These are phyloP conservation scores for Fratercula arctica DNA, from an alignment of 2,797 vertebrate genomes.

Conservation along the genomic window DNA sequence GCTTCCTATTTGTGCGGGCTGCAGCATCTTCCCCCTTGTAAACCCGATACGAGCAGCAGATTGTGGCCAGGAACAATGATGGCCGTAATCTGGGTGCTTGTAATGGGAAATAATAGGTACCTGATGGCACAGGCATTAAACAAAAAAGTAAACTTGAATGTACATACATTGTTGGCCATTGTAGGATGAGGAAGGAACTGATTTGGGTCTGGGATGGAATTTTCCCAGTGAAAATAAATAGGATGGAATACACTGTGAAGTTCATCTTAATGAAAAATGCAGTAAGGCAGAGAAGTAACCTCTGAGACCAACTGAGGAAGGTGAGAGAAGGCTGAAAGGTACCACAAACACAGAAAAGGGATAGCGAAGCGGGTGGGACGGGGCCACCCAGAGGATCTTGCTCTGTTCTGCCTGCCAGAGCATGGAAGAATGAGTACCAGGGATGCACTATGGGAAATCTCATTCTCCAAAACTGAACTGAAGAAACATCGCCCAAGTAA, in stretches of 20 bases:
- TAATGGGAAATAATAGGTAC: background rate
- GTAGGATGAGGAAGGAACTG: background rate
- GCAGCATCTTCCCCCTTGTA: background rate
- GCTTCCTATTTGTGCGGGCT: background rate
- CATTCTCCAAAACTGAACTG: background rate
- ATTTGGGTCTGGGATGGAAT: background rate
- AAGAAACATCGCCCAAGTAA: background rate
- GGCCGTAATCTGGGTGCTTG: background rate
- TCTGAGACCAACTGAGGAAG: background rate
- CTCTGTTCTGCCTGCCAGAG: background rate
- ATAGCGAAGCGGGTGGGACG: background rate
- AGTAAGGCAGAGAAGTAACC: background rate
- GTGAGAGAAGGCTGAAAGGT: background rate
- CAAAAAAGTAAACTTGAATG: background rate
- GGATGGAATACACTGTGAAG: background rate
- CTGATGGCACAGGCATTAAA: background rate
- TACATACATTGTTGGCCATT: fast-evolving
- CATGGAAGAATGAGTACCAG: background rate
- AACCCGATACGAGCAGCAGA: background rate
- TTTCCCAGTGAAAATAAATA: background rate
- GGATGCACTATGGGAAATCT: background rate
- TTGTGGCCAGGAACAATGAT: background rate
- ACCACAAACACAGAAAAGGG: background rate
- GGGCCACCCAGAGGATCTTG: background rate
- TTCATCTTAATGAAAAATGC: background rate